Evolutionary conservation across 1,140 invertebrate species (phyloP).

Genomic region (Drosophila littoralis): DNA sequence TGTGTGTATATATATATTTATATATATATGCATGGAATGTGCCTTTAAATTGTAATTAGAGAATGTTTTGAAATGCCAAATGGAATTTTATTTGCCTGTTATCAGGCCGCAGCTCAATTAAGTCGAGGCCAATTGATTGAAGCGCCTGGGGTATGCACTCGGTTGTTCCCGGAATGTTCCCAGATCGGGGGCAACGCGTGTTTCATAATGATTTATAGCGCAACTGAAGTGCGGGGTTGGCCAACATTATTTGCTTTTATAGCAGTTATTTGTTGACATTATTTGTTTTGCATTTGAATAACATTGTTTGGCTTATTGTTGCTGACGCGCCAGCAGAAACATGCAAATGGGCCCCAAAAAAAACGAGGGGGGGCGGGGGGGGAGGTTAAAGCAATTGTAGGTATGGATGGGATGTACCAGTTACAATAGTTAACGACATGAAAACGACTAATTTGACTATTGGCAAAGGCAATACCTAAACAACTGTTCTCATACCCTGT

Average conservation of each 20-base stretch:
- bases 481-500: constrained; percentile 10
- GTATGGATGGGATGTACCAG: constrained; percentile 65
- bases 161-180: not conserved
- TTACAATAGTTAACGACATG: constrained; percentile 81
- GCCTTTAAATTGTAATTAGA: constrained; percentile 33
- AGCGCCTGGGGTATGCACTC: constrained; percentile 6
- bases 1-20: not conserved
- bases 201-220: constrained; percentile 2
- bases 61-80: constrained; percentile 18
- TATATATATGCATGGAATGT: not conserved
- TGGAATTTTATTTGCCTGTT: constrained; percentile 9
- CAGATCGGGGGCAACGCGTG: not conserved
- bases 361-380: too few species aligned
- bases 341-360: constrained; percentile 43
- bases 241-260: constrained; percentile 12
- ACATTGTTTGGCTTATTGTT: constrained; percentile 50
- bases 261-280: constrained; percentile 41
- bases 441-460: constrained; percentile 75
- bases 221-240: not conserved
- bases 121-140: constrained; percentile 40
- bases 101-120: constrained; percentile 38
- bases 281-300: constrained; percentile 57
- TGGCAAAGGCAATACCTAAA: constrained; percentile 31
- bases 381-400: too few species aligned
- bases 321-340: constrained; percentile 43